Evolutionary conservation across 2,113 vertebrate genomes (phyloP), one percentile per base, ranked within the genome.

Genomic region (Setophaga kirtlandii): DNA sequence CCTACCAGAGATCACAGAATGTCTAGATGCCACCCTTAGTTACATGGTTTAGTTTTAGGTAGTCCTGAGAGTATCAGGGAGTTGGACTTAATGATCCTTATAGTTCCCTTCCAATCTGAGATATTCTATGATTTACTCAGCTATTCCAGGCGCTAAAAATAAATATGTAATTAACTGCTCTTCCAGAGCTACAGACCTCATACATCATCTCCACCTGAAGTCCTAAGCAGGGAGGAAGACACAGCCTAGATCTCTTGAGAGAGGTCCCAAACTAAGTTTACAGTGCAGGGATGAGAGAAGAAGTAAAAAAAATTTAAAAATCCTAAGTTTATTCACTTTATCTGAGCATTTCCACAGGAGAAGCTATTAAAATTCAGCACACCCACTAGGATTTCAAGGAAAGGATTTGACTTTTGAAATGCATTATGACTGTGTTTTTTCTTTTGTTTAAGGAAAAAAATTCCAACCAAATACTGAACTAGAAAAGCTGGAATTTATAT

Each of bases 211-310:
- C 60, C 16, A 68, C 9, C 33, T 35, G 19, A 62, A 64, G 7
- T 49, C 21, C 14, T 30, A 30, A 27, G 37, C 22, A 50, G 8
- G 4, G 50, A 17, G 12, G 23, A 74, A 93, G 35, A 11, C 24
- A 55, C 14, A 82, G 21, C 11, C 21, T 3, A 63, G 31, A 81
- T n/a, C 15, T 42, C 39, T n/a, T 20, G 58, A 76, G 20, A 59
- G 35, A 64, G 10, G 12, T 56, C 3, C 35, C 22, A 59, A 59
- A 7, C 8, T 12, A 83, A 39, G 15, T 62, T 69, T 52, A 35
- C 8, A 63, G 20, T 22, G 52, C 3, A 18, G 24, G 2, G 11
- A 6, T 23, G 18, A 3, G 5, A 8, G 3, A 3, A 58, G 21
- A 94, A 53, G 12, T 21, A 5, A 46, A 60, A 60, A 53, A 63